Percentiles rank a stretch among this genome's conserved stretches.
These are phyloP conservation scores for Apis laboriosa DNA, from an alignment of 1,140 invertebrate species.

Conservation along the genomic window DNA sequence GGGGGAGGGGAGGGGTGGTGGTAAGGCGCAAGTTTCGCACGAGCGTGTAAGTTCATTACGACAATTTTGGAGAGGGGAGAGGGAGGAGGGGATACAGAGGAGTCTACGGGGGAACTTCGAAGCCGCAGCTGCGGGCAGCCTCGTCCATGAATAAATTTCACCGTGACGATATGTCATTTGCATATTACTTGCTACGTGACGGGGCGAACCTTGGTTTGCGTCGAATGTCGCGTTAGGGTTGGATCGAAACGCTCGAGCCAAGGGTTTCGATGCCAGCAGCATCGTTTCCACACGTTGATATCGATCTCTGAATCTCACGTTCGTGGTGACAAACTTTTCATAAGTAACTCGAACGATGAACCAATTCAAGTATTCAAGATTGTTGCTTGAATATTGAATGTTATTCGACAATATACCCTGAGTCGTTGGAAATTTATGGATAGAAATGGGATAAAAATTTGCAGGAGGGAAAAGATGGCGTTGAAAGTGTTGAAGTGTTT, in stretches of 20 bases:
- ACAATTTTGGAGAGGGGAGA: conserved; percentile 41
- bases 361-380: too few relatives aligned
- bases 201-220: conserved; percentile 21
- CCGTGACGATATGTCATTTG: conserved; percentile 68
- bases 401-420: too few relatives aligned
- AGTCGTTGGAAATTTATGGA: too few relatives aligned
- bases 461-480: too few relatives aligned
- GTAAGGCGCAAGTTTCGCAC: conserved; percentile 48
- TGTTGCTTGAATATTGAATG: too few relatives aligned
- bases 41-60: conserved; percentile 61
- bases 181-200: conserved; percentile 66
- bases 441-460: too few relatives aligned
- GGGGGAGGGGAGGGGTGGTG: not conserved
- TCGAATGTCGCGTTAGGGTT: conserved; percentile 17
- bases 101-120: conserved; percentile 30
- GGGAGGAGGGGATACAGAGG: not conserved
- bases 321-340: not conserved
- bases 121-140: conserved; percentile 52
- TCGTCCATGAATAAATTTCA: conserved; percentile 77
- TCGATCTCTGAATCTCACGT: not conserved
- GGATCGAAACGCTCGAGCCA: not conserved
- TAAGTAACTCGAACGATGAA: not conserved
- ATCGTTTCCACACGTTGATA: not conserved
- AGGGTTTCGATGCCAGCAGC: not conserved
- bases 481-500: too few relatives aligned